Evolutionary conservation across 2,888 invertebrate species (phyloP).

Genomic region (Omphaloscelis lunosa): DNA sequence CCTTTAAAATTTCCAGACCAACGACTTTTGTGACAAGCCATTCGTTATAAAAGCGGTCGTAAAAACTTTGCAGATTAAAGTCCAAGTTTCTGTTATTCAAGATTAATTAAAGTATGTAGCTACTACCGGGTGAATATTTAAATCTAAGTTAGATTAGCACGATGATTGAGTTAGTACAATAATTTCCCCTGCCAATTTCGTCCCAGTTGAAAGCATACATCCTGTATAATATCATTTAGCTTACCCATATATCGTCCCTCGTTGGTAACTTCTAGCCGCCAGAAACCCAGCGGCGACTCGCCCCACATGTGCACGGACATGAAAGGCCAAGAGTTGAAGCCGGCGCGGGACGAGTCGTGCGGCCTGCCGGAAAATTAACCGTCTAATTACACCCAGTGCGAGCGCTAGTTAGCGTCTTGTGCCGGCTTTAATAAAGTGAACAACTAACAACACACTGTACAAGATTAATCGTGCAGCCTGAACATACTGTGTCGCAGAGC

Average conservation of each 20-base stretch:
- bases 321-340: constrained; percentile 99
- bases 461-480: constrained; percentile 49
- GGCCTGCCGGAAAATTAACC: constrained; percentile 89
- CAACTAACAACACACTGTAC: constrained; percentile 51
- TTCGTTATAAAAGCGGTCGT: constrained; percentile 61
- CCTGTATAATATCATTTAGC: constrained; percentile 63
- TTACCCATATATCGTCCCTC: constrained; percentile 97
- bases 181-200: background rate
- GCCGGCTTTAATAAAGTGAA: constrained; percentile 63
- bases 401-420: constrained; percentile 67
- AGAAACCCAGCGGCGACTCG: constrained; percentile 97
- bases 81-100: constrained; percentile 52
- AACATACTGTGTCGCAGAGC: constrained; percentile 2
- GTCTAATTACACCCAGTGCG: constrained; percentile 72
- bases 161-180: constrained; percentile 3
- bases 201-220: constrained; percentile 7
- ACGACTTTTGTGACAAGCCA: constrained; percentile 62
- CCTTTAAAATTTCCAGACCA: constrained; percentile 54
- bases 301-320: constrained; percentile 99
- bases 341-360: constrained; percentile 97
- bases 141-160: constrained; percentile 19
- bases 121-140: constrained; percentile 16
- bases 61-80: constrained; percentile 62
- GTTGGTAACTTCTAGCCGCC: constrained; percentile 99
- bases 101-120: constrained; percentile 34